A percentile compares a stretch with the other conserved stretches of the same genome.
Evolutionary conservation across 2,888 invertebrate genomes (phyloP).

Genomic region (Andrena fulva): DNA sequence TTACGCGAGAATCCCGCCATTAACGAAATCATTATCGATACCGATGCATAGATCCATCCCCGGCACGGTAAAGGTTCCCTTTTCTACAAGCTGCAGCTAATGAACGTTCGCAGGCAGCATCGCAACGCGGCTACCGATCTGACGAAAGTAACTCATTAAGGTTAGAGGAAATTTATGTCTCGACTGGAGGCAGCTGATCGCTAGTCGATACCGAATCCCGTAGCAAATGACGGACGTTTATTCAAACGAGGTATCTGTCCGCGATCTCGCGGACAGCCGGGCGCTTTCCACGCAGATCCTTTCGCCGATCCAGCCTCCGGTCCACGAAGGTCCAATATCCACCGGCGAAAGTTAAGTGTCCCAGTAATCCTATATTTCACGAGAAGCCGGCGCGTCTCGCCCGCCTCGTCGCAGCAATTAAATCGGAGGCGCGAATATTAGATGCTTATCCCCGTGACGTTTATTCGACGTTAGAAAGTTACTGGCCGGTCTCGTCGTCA

Average conservation of each 20-base stretch:
- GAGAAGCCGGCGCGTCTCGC: not conserved
- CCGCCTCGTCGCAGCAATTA: slow-evolving; percentile 18
- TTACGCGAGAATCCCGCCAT: too few relatives aligned
- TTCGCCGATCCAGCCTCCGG: slow-evolving; percentile 29
- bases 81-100: not conserved
- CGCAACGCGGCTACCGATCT: slow-evolving; percentile 53
- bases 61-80: not conserved
- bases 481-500: not conserved
- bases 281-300: slow-evolving; percentile 32
- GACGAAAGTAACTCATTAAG: slow-evolving; percentile 65
- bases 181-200: slow-evolving; percentile 11
- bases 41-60: not conserved
- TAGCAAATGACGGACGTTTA: slow-evolving; percentile 59
- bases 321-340: slow-evolving; percentile 28
- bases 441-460: not conserved
- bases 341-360: slow-evolving; percentile 31
- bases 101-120: not conserved
- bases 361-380: slow-evolving; percentile 24
- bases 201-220: slow-evolving; percentile 59
- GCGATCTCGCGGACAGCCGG: slow-evolving; percentile 60
- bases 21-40: not conserved
- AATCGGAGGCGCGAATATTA: slow-evolving; percentile 42
- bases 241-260: slow-evolving; percentile 63
- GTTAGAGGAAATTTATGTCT: slow-evolving; percentile 64
- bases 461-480: slow-evolving; percentile 17